Evolutionary conservation across 2,797 vertebrate species (phyloP).

Genomic region (Prionace glauca): DNA sequence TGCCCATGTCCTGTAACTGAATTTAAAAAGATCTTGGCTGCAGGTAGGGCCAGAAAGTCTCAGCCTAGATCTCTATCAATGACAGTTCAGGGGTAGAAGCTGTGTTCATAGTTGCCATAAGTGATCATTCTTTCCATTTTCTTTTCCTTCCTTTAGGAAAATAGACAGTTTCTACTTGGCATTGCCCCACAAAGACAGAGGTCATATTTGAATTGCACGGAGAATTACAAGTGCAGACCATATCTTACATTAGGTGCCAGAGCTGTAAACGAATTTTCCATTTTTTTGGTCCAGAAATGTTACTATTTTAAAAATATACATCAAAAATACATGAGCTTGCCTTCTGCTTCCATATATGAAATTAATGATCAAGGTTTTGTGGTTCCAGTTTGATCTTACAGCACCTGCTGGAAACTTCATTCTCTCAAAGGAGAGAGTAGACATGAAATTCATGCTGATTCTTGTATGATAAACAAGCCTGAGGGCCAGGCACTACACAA

Average conservation of each 20-base stretch:
- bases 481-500: not conserved
- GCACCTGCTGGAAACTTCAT: not conserved
- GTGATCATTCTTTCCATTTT: not conserved
- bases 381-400: not conserved
- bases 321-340: not conserved
- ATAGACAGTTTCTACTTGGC: not conserved
- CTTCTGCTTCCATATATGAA: not conserved
- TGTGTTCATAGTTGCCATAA: not conserved
- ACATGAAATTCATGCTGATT: not conserved
- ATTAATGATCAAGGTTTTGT: not conserved
- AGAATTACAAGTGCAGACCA: not conserved
- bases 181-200: not conserved
- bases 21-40: too few species aligned
- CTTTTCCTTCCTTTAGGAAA: not conserved
- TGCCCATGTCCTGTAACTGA: too few species aligned
- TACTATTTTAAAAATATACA: not conserved
- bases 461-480: not conserved
- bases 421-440: not conserved
- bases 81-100: not conserved
- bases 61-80: not conserved
- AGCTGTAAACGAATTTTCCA: not conserved
- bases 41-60: too few species aligned
- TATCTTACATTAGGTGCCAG: not conserved
- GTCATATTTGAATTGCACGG: not conserved
- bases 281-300: not conserved